Percentiles rank a stretch among this genome's conserved stretches.
These are phyloP conservation scores for Manduca sexta DNA, from an alignment of 1,140 invertebrate species.

Conservation along the genomic window DNA sequence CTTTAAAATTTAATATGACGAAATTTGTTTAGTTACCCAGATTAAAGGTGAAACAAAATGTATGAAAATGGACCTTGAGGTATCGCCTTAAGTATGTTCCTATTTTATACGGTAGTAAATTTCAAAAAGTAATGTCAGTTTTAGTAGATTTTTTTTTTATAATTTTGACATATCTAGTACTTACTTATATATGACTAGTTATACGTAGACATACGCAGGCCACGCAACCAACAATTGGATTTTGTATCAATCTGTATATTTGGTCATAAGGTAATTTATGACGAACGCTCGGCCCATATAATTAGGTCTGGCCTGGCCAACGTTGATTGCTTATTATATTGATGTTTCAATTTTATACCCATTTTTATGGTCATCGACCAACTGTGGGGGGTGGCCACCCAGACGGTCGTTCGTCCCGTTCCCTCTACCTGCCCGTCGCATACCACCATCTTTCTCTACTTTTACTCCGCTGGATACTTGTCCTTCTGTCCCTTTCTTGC, in stretches of 20 bases:
- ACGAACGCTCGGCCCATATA: slow-evolving; percentile 59
- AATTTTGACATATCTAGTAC: too few relatives aligned
- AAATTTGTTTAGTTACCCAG: too few relatives aligned
- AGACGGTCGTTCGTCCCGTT: slow-evolving; percentile 37
- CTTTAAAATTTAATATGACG: too few relatives aligned
- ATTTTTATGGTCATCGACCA: slow-evolving; percentile 72
- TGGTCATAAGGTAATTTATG: slow-evolving; percentile 61
- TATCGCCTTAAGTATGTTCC: too few relatives aligned
- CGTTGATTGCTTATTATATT: slow-evolving; percentile 73
- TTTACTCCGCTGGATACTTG: slow-evolving; percentile 29
- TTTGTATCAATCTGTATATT: slow-evolving; percentile 59
- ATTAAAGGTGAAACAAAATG: too few relatives aligned
- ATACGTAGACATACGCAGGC: too few relatives aligned
- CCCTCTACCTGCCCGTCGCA: slow-evolving; percentile 16
- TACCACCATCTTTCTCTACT: slow-evolving; percentile 48
- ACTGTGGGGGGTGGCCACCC: slow-evolving; percentile 70
- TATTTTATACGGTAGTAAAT: too few relatives aligned
- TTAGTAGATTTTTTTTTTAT: too few relatives aligned
- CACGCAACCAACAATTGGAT: slow-evolving; percentile 9
- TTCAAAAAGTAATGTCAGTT: too few relatives aligned
- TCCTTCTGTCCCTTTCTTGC: slow-evolving; percentile 27
- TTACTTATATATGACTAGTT: too few relatives aligned
- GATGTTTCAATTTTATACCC: slow-evolving; percentile 74
- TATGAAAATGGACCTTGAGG: too few relatives aligned
- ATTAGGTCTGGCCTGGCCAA: slow-evolving; percentile 56